phyloP scores from a whole-genome alignment of 2,888 invertebrate genomes.

The Laspeyria flexula region DNA sequence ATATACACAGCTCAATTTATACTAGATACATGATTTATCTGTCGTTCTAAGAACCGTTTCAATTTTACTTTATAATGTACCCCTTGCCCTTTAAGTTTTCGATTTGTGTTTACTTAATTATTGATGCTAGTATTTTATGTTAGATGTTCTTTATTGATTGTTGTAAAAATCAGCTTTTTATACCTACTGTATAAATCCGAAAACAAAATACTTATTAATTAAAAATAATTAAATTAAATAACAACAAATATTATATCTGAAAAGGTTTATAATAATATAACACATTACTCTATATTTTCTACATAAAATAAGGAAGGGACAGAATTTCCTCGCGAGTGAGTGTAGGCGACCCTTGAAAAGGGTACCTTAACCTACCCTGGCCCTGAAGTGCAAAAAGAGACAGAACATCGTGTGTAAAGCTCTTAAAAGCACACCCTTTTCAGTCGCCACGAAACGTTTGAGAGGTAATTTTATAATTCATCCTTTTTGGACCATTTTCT shows the following conservation, averaged over 20 bases:
- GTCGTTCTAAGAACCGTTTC: conserved; percentile 55
- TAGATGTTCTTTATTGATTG: conserved; percentile 2
- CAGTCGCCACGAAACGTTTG: conserved; percentile 74
- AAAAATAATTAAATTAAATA: too few relatives aligned
- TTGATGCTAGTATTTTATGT: conserved; percentile 33
- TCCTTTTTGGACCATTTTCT: conserved; percentile 82
- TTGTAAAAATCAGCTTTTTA: background rate
- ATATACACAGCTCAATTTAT: conserved; percentile 33
- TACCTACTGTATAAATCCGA: too few relatives aligned
- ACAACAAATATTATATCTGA: too few relatives aligned
- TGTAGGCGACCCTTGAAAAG: conserved; percentile 63
- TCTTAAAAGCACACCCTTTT: conserved; percentile 74
- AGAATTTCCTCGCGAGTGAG: conserved; percentile 36
- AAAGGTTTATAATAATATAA: background rate
- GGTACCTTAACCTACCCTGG: conserved; percentile 50
- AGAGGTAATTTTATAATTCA: conserved; percentile 81
- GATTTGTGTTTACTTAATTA: conserved; percentile 47
- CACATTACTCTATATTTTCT: conserved; percentile 20
- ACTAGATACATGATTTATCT: conserved; percentile 50
- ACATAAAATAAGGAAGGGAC: conserved; percentile 32
- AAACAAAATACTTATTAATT: too few relatives aligned
- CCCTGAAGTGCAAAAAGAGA: conserved; percentile 43
- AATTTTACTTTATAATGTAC: conserved; percentile 63
- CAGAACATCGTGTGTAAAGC: conserved; percentile 57
- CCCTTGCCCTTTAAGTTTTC: conserved; percentile 57